phyloP scores from a whole-genome alignment of 2,113 vertebrate genomes.

The Bujurquina vittata region DNA sequence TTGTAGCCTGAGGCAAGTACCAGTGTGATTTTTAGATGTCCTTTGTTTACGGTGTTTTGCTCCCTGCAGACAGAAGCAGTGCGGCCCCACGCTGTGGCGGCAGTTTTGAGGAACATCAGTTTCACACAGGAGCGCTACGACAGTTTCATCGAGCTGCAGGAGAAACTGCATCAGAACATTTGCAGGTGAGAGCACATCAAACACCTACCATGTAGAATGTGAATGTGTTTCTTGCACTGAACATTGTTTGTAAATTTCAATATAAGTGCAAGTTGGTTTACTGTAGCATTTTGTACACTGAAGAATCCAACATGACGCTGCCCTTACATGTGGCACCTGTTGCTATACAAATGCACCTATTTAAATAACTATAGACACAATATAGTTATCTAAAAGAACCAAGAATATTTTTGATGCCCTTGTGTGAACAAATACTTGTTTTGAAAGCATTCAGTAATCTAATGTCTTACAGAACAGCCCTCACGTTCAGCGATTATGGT shows the following conservation, averaged over 20 bases:
- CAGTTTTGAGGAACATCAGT: constrained; percentile 90
- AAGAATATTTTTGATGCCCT: background rate
- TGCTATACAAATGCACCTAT: background rate
- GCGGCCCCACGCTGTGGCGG: constrained; percentile 92
- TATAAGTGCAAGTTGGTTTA: background rate
- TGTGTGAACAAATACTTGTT: too few species aligned
- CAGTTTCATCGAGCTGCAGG: constrained; percentile 98
- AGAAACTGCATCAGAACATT: constrained; percentile 97
- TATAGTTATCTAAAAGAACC: background rate
- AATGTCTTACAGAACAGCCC: background rate
- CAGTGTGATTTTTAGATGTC: background rate
- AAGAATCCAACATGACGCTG: background rate
- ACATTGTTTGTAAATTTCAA: background rate
- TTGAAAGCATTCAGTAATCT: background rate
- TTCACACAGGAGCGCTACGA: constrained; percentile 92
- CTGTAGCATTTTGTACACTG: background rate
- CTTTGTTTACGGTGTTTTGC: background rate
- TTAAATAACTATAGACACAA: background rate
- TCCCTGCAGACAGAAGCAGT: constrained; percentile 85
- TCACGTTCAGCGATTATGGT: background rate
- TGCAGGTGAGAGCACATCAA: constrained; percentile 86
- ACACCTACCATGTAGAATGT: background rate
- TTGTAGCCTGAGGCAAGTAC: background rate
- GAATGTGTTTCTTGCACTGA: background rate
- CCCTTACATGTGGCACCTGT: background rate